Base-by-base conservation (phyloP, 2,113 vertebrate species). In the Sterna hirundo region DNA sequence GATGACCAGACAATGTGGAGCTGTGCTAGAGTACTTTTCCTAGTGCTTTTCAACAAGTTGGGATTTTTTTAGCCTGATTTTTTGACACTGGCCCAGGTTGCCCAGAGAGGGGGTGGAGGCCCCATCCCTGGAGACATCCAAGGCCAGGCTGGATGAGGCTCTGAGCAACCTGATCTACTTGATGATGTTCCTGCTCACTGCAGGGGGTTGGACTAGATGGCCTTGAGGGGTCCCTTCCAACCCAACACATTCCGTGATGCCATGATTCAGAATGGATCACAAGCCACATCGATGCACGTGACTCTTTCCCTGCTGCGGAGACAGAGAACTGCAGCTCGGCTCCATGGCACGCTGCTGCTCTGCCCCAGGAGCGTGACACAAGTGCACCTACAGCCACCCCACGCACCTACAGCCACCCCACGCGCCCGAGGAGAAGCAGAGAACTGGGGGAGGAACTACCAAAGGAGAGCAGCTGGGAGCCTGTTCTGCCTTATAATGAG, bases 381-480 rank as follows among this genome's bases (percentile, higher is more conserved):
- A 49, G 19, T n/a, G 7, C 14, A 4, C 15, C 34, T 58, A 19
- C 47, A 74, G 54, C 44, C 8, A 15, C 27, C 18, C 10, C 15
- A 44, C 15, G 11, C 14, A 4, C 15, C 32, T 62, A 18, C 46
- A 68, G 54, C 49, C 8, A 18, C 27, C 17, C 10, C 25, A 17
- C 57, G 16, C 7, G 10, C 55, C 27, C 66, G 52, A 19, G n/a
- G 74, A 55, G 20, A 26, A 36, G 20, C 25, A 71, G n/a, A 26
- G 25, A 70, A 27, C 0, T 22, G 3, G 6, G 12, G 9, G 8
- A 76, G 4, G 12, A 60, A 16, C 2, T 34, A 34, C 55, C 21
- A 23, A 66, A 38, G 3, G 13, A 62, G 13, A 51, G 26, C 2
- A 27, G 29, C 11, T 40, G 7, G 2, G 22, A 29, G 29, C 38